phyloP scores from a whole-genome alignment of 1,140 invertebrate species.

The Dreissena rostriformis region DNA sequence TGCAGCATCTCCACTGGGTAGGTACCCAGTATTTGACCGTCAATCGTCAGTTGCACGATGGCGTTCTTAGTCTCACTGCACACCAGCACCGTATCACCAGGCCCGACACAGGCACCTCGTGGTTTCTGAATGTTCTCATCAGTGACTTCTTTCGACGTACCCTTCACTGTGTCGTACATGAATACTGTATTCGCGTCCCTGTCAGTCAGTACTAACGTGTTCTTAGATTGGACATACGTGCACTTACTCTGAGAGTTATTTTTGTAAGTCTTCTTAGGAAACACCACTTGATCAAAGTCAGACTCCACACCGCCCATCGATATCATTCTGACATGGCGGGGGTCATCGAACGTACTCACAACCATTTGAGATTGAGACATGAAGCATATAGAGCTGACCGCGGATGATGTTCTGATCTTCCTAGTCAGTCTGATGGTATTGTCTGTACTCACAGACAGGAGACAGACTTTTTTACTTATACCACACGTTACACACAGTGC shows the following conservation, averaged over 20 bases:
- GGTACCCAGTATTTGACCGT: background rate
- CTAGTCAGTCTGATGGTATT: background rate
- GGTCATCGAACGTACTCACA: slow-evolving; percentile 8
- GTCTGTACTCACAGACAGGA: background rate
- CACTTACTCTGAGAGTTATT: background rate
- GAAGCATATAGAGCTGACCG: background rate
- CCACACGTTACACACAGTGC: background rate
- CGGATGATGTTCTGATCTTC: background rate
- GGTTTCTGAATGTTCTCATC: slow-evolving; percentile 3
- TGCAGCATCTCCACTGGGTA: background rate
- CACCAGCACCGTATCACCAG: slow-evolving; percentile 12
- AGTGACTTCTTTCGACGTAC: background rate
- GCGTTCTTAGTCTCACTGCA: background rate
- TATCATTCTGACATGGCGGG: background rate
- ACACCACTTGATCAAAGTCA: background rate
- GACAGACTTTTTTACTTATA: background rate
- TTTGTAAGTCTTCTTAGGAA: background rate
- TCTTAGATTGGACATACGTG: slow-evolving; percentile 7
- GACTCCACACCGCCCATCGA: background rate
- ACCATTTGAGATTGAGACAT: background rate
- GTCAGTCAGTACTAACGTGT: slow-evolving; percentile 1
- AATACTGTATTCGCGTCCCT: background rate
- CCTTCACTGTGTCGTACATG: background rate
- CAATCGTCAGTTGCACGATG: background rate
- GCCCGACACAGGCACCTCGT: background rate